Evolutionary conservation across 2,113 vertebrate genomes (phyloP), one percentile per base, ranked within the genome.

Genomic region (Notarius quadriscutis): DNA sequence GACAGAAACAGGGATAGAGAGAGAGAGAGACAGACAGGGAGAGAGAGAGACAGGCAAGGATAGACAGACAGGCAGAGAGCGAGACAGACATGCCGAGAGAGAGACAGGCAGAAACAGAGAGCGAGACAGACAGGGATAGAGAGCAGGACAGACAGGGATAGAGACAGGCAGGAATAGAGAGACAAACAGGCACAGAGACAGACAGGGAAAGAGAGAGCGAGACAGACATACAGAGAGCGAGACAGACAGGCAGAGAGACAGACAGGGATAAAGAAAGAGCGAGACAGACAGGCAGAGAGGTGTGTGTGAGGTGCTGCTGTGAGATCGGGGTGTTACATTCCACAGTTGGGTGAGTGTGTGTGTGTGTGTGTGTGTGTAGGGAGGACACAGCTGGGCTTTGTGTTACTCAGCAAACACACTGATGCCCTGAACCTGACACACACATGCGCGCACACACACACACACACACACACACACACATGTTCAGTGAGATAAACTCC

Each of bases 271-370:
- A 48, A 74, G 63, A 20, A 2, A 10, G 8, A 75, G 60, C 88
- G 84, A 48, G 67, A 22, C 51, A 74, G 67, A 18, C 7, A 7
- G 10, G 63, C 58, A 90, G 84, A 41, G 17, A 55, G 84, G 75
- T 41, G 51, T 10, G 20, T 84, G 71, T 86, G 90, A 78, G 86
- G 58, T 72, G 41, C 41, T 90, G 92, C 91, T 94, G 93, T 92
- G 87, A 91, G 91, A 94, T 87, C 88, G 88, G 93, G 91, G 94
- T 95, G 94, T 92, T 88, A 95, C 93, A 96, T 95, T 96, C 95
- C 95, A 94, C 95, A 94, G 93, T 92, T 92, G 92, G 92, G 93
- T 93, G 94, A 90, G 89, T 91, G 89, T 91, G 34, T 92, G 92
- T 92, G 93, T 93, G 94, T 89, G 89, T 91, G 89, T 91, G 89